A percentile compares a stretch with the other conserved stretches of the same genome.
Evolutionary conservation across 2,888 invertebrate species (phyloP).

Genomic region (Mayetiola destructor): DNA sequence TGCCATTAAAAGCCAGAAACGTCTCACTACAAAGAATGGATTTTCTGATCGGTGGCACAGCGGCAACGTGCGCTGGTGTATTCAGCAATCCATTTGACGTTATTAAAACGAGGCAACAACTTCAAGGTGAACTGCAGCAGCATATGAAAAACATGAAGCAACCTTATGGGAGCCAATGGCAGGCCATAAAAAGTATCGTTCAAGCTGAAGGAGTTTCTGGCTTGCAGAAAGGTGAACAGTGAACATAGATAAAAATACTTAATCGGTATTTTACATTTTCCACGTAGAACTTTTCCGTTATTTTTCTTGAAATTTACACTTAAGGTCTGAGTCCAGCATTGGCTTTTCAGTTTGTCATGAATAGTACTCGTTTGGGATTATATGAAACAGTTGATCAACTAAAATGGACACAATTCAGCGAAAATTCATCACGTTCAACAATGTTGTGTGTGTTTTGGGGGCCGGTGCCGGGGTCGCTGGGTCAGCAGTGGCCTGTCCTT

Average conservation of each 20-base stretch:
- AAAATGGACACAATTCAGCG: constrained; percentile 35
- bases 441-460: constrained; percentile 23
- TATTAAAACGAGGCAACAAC: constrained; percentile 73
- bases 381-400: constrained; percentile 48
- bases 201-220: constrained; percentile 62
- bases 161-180: constrained; percentile 59
- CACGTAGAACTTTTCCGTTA: too few relatives aligned
- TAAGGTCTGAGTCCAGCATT: constrained; percentile 61
- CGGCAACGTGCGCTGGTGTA: constrained; percentile 62
- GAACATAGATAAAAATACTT: too few relatives aligned
- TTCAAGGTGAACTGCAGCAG: constrained; percentile 66
- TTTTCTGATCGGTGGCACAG: constrained; percentile 55
- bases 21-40: constrained; percentile 39
- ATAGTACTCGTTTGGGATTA: constrained; percentile 40
- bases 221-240: constrained; percentile 44
- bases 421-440: constrained; percentile 18
- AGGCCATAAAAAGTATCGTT: constrained; percentile 60
- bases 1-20: background rate
- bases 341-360: constrained; percentile 55
- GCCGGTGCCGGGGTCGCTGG: constrained; percentile 48
- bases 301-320: too few relatives aligned
- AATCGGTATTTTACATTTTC: too few relatives aligned
- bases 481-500: constrained; percentile 55
- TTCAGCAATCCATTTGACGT: constrained; percentile 82
- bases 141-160: constrained; percentile 45